Conservation (phyloP, 2,797 vertebrate genomes). For the Squalus acanthias region DNA sequence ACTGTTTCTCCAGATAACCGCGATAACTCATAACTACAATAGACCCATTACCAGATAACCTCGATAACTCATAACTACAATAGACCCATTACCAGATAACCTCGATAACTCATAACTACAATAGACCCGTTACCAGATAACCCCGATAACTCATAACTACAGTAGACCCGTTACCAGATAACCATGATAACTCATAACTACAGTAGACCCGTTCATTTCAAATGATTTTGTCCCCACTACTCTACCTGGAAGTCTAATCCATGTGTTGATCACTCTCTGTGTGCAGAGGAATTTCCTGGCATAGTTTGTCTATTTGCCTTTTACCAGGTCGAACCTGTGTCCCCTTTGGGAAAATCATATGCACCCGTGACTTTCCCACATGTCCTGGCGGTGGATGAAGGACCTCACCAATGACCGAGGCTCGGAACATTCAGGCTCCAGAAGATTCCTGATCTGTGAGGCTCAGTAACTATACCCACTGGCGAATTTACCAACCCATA, state of each 20-base stretch:
- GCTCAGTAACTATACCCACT: not conserved
- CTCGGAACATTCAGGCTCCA: not conserved
- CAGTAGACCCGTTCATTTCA: not conserved
- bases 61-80: no score
- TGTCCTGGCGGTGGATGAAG: not conserved
- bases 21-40: not conserved
- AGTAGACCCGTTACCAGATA: no score
- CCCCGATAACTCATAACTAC: no score
- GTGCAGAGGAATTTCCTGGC: not conserved
- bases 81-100: no score
- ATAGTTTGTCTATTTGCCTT: not conserved
- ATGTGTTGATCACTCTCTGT: not conserved
- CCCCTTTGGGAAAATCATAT: not conserved
- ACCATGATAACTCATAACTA: no score
- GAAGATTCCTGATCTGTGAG: not conserved
- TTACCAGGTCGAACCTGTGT: not conserved
- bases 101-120: no score
- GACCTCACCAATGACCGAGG: not conserved
- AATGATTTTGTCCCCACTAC: not conserved
- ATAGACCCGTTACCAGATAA: no score
- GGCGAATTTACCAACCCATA: not conserved
- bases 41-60: not conserved
- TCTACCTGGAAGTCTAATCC: not conserved
- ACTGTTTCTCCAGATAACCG: not conserved
- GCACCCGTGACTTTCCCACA: not conserved